Evolutionary conservation across 2,797 vertebrate species (phyloP).

Genomic region (Phrynocephalus vlangalii): DNA sequence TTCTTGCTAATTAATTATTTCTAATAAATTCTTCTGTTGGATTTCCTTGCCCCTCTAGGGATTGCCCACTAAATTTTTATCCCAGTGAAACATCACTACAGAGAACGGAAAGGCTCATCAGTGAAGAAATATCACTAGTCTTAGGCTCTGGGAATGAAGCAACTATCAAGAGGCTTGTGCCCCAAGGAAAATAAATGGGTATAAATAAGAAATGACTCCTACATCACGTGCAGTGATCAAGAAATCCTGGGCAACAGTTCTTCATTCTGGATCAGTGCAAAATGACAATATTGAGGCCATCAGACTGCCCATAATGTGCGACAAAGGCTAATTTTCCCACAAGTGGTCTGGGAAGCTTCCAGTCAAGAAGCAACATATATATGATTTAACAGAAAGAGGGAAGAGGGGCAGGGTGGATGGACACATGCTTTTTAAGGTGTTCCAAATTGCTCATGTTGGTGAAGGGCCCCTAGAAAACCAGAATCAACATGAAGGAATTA

Average conservation of each 20-base stretch:
- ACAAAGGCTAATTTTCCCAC: background rate
- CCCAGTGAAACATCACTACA: background rate
- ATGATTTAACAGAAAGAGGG: background rate
- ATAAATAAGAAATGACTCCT: background rate
- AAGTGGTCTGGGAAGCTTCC: background rate
- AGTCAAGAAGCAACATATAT: background rate
- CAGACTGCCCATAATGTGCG: background rate
- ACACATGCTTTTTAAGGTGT: background rate
- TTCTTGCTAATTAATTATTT: too few species aligned
- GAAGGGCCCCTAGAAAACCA: constrained; percentile 13
- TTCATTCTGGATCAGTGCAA: background rate
- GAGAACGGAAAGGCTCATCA: background rate
- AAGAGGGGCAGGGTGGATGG: too few species aligned
- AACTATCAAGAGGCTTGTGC: background rate
- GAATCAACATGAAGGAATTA: constrained; percentile 11
- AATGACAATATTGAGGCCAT: background rate
- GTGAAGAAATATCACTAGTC: background rate
- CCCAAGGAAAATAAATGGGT: background rate
- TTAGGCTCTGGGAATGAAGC: background rate
- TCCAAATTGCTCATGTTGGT: constrained; percentile 11
- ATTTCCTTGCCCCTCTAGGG: background rate
- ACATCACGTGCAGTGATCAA: background rate
- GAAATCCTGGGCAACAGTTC: background rate
- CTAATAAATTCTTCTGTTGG: background rate
- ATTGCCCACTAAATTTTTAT: background rate